A percentile compares a stretch with the other conserved stretches of the same genome.
Evolutionary conservation across 2,888 invertebrate species (phyloP).

Genomic region (Leptinotarsa tumamoca): DNA sequence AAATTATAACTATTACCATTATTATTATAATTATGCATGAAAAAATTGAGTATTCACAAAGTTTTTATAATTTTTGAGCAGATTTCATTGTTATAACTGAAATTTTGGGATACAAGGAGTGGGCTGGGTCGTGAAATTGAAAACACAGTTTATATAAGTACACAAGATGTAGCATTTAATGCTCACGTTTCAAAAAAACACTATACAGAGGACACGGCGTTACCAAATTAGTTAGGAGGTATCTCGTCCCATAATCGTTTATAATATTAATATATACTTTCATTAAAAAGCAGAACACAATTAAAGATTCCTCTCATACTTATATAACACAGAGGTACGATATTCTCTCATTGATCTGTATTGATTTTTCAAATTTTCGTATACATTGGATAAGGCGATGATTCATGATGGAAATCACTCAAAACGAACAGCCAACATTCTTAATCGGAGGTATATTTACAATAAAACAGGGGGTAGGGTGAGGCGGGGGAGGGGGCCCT

Average conservation of each 20-base stretch:
- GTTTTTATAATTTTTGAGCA: no score
- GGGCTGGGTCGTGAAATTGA: conserved; percentile 45
- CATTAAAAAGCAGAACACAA: conserved; percentile 69
- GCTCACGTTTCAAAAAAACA: conserved; percentile 69
- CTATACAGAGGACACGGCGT: conserved; percentile 68
- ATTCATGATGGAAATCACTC: conserved; percentile 69
- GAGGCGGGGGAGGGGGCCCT: conserved; percentile 38
- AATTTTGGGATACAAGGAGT: conserved; percentile 4
- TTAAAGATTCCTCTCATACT: conserved; percentile 66
- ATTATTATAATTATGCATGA: no score
- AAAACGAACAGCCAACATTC: conserved; percentile 68
- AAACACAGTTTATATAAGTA: conserved; percentile 67
- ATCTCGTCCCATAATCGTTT: conserved; percentile 66
- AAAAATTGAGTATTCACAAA: no score
- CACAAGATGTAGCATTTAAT: conserved; percentile 70
- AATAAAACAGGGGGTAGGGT: conserved; percentile 49
- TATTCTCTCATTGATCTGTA: conserved; percentile 63
- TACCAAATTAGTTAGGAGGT: conserved; percentile 68
- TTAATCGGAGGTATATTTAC: conserved; percentile 65
- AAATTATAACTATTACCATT: no score
- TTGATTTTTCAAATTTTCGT: conserved; percentile 68
- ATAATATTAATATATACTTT: conserved; percentile 65
- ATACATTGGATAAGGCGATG: conserved; percentile 80
- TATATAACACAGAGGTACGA: conserved; percentile 67
- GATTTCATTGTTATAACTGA: background rate